Evolutionary conservation across 64 coral and sea anemone species (phyloP), one percentile per base, ranked within the genome.

Genomic region (Dendrophyllia cribrosa): DNA sequence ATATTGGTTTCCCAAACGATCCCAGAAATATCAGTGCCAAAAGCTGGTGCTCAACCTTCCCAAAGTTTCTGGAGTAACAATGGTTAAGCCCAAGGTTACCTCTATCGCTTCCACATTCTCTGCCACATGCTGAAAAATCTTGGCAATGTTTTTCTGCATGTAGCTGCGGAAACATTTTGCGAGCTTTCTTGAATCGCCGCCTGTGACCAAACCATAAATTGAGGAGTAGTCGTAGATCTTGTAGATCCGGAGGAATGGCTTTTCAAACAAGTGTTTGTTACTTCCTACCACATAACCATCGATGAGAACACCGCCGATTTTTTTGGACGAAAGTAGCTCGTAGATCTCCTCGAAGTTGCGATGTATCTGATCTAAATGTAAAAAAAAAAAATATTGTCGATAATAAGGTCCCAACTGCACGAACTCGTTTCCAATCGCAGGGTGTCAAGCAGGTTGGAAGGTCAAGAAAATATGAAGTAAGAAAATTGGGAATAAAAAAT

Each of bases 261-360:
- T 95, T 64, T 95, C 73, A 74, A 98, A 98, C 68, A 98, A 55
- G 24, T 98, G 85, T 17, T 80, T 95, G 13, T 90, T 94, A 48
- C 93, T 95, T 44, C 93, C 93, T 12, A 95, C 80, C 20, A 87
- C 59, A 58, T 95, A 95, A 3, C 77, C 65, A 43, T 98, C 96
- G 14, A 95, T 64, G 9, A 98, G 85, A 3, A 87, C 65, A 7
- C 89, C 96, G 2, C 89, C 70, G 17, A 98, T 85, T 58, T 89
- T 16, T 5, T 76, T 72, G 20, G 92, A 87, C 6, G 89, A 93
- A 1, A 98, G 64, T 13, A 70, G 79, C 58, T 95, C 82, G 78
- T 95, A 93, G 55, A 87, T 88, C 58, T 77, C 65, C 58, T 79
- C 85, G 48, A 69, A 94, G 65, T 43, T 72, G 4, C 55, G 16